Conservation (phyloP, 2,113 vertebrate genomes). For the Apaloderma vittatum region DNA sequence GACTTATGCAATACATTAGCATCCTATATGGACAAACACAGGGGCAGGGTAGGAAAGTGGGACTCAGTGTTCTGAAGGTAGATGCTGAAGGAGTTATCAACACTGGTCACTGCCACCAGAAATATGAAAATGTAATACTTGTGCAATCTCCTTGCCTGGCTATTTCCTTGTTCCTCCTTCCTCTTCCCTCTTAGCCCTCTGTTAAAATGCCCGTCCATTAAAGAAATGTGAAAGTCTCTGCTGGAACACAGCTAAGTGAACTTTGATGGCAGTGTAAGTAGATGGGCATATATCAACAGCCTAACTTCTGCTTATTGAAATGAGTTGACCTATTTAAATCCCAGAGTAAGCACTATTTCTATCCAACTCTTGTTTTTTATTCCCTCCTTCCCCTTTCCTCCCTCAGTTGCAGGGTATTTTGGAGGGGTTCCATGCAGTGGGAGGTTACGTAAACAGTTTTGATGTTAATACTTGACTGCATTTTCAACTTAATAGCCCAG, state of each 20-base stretch:
- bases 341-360: not conserved
- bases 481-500: slow-evolving; percentile 63
- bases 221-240: not conserved
- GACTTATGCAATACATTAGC: not conserved
- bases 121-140: not conserved
- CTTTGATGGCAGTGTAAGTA: not conserved
- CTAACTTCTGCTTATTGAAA: not conserved
- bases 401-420: not conserved
- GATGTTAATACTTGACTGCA: slow-evolving; percentile 63
- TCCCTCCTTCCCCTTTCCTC: not conserved
- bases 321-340: slow-evolving; percentile 24
- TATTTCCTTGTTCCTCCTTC: not conserved
- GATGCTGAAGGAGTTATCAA: not conserved
- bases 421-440: not conserved
- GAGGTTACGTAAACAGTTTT: slow-evolving; percentile 49
- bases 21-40: not conserved
- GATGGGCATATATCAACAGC: not conserved
- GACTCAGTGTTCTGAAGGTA: not conserved
- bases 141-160: not conserved
- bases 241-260: not conserved
- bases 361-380: not conserved
- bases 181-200: not conserved
- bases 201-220: not conserved
- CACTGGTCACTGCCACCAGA: not conserved
- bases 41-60: not conserved